A percentile compares a stretch with the other conserved stretches of the same genome.
These are phyloP conservation scores for Pelobates cultripes DNA, from an alignment of 2,797 vertebrate species.

Conservation along the genomic window DNA sequence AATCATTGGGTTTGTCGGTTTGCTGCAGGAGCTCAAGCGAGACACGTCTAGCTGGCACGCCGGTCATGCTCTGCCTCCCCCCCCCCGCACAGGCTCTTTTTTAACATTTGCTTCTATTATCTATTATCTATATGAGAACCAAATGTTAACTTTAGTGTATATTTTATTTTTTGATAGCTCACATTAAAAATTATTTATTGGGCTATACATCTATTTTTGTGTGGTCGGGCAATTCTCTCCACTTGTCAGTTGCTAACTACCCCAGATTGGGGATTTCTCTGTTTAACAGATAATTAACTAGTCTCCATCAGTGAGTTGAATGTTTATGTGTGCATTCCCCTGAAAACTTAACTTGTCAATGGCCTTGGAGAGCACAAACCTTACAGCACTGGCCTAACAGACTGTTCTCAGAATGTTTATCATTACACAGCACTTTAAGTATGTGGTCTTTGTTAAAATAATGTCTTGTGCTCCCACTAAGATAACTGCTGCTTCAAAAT, in stretches of 20 bases:
- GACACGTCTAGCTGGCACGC: too few relatives aligned
- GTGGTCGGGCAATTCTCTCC: neutral
- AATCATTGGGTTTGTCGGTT: too few relatives aligned
- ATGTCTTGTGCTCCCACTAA: slow-evolving; percentile 4
- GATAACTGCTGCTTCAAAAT: slow-evolving; percentile 33
- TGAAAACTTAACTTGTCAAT: neutral
- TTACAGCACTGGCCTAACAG: neutral
- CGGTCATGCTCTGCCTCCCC: too few relatives aligned
- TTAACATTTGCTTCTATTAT: too few relatives aligned
- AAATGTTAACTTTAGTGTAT: too few relatives aligned
- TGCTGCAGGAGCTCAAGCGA: too few relatives aligned
- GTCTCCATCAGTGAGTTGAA: neutral
- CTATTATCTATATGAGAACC: too few relatives aligned
- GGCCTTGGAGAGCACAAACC: neutral
- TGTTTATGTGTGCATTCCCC: neutral
- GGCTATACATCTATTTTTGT: too few relatives aligned
- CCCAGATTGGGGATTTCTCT: neutral
- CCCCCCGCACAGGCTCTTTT: too few relatives aligned
- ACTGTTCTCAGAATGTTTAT: neutral
- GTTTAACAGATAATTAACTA: neutral
- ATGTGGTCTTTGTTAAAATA: slow-evolving; percentile 10
- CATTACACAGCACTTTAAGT: neutral
- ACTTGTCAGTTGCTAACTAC: neutral
- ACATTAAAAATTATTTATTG: too few relatives aligned
- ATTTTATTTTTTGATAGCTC: too few relatives aligned